These are phyloP conservation scores for Drosophila pandora DNA, from an alignment of 1,140 invertebrate genomes.

Conservation along the genomic window DNA sequence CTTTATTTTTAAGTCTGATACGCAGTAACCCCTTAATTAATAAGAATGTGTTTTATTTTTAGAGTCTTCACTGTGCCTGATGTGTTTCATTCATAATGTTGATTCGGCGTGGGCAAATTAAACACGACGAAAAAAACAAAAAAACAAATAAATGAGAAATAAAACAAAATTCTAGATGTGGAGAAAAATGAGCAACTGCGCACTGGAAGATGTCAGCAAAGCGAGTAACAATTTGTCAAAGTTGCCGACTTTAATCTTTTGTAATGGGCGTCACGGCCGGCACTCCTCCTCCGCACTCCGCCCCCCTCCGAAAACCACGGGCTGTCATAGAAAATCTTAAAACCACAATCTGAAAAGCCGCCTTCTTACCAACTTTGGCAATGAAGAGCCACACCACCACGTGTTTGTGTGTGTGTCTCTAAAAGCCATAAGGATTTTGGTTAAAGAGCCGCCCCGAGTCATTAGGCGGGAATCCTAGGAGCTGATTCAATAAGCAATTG, in stretches of 20 bases:
- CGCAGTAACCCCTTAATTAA: too few species aligned
- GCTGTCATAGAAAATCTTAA: conserved; percentile 40
- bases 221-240: conserved; percentile 76
- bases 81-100: conserved; percentile 53
- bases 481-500: conserved; percentile 42
- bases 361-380: conserved; percentile 57
- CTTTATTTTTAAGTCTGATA: too few species aligned
- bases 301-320: neutral
- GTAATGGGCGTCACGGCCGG: conserved; percentile 33
- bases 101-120: conserved; percentile 50
- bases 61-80: conserved; percentile 4
- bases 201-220: conserved; percentile 73
- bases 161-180: conserved; percentile 37
- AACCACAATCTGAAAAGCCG: conserved; percentile 56
- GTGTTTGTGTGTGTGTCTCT: conserved; percentile 22
- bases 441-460: conserved; percentile 15
- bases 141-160: neutral
- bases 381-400: conserved; percentile 31
- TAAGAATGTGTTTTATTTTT: neutral
- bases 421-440: conserved; percentile 7
- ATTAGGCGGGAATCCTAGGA: conserved; percentile 20
- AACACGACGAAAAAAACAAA: conserved; percentile 11
- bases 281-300: conserved; percentile 17
- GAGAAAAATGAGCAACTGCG: conserved; percentile 56
- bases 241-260: conserved; percentile 52